Evolutionary conservation across 1,140 invertebrate genomes (phyloP).

Genomic region (Nautilus pompilius): DNA sequence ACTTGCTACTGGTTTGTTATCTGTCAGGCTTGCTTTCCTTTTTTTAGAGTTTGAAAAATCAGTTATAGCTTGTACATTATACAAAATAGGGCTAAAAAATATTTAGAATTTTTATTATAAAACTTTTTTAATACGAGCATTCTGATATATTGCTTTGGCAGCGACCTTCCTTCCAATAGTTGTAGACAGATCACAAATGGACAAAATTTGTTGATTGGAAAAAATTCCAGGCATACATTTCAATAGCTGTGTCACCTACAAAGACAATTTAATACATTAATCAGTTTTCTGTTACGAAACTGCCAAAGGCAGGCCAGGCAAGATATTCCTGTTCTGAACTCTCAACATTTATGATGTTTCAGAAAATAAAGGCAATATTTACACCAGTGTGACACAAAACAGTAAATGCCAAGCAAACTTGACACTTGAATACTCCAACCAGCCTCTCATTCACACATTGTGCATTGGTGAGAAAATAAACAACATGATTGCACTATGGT

Average conservation of each 20-base stretch:
- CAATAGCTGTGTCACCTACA: conserved; percentile 68
- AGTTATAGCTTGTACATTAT: too few relatives aligned
- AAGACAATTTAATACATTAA: conserved; percentile 2
- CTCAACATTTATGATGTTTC: too few relatives aligned
- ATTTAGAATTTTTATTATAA: background rate
- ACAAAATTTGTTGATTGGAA: conserved; percentile 68
- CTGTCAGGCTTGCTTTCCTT: too few relatives aligned
- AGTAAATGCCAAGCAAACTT: background rate
- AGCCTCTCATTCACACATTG: too few relatives aligned
- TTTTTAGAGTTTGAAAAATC: too few relatives aligned
- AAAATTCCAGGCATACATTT: conserved; percentile 75
- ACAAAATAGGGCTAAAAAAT: too few relatives aligned
- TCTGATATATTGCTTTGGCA: conserved; percentile 63
- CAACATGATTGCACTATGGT: too few relatives aligned
- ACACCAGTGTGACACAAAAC: background rate
- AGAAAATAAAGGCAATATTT: background rate
- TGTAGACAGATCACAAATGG: conserved; percentile 74
- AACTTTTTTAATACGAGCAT: conserved; percentile 6
- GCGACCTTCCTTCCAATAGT: conserved; percentile 71
- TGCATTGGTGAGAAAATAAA: too few relatives aligned
- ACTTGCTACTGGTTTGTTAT: too few relatives aligned
- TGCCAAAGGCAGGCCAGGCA: background rate
- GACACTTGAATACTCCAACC: background rate
- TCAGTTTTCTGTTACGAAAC: background rate
- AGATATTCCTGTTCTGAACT: background rate